Evolutionary conservation across 2,888 invertebrate species (phyloP).

Genomic region (Amphiduros pacificus): DNA sequence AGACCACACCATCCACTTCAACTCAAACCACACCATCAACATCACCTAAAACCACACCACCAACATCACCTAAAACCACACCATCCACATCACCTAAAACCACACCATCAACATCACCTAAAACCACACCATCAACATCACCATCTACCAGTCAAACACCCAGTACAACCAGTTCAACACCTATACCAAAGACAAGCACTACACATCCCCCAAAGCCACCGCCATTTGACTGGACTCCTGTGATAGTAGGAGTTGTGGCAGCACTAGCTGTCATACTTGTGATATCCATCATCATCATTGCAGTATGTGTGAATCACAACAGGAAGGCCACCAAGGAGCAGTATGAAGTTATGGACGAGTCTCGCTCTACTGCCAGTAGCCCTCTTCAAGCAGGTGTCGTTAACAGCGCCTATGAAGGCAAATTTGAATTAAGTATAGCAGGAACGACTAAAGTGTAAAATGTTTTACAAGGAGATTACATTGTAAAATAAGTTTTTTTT

Average conservation of each 20-base stretch:
- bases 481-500: too few species aligned
- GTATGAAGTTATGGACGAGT: slow-evolving; percentile 15
- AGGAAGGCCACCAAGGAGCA: slow-evolving; percentile 10
- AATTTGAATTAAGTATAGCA: background rate
- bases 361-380: background rate
- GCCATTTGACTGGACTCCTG: background rate
- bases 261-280: slow-evolving; percentile 11
- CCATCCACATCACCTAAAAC: background rate
- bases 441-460: background rate
- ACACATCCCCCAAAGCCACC: background rate
- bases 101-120: background rate
- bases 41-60: background rate
- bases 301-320: slow-evolving; percentile 5
- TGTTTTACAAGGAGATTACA: too few species aligned
- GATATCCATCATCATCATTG: slow-evolving; percentile 4
- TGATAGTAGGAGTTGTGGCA: slow-evolving; percentile 20
- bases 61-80: slow-evolving; percentile 1
- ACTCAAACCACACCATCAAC: background rate
- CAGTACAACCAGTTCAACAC: background rate
- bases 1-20: background rate
- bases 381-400: too few species aligned
- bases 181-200: background rate
- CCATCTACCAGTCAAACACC: background rate
- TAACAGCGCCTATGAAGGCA: too few species aligned
- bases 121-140: background rate